Evolutionary conservation across 1,140 invertebrate genomes (phyloP).

Genomic region (Brachionus plicatilis): DNA sequence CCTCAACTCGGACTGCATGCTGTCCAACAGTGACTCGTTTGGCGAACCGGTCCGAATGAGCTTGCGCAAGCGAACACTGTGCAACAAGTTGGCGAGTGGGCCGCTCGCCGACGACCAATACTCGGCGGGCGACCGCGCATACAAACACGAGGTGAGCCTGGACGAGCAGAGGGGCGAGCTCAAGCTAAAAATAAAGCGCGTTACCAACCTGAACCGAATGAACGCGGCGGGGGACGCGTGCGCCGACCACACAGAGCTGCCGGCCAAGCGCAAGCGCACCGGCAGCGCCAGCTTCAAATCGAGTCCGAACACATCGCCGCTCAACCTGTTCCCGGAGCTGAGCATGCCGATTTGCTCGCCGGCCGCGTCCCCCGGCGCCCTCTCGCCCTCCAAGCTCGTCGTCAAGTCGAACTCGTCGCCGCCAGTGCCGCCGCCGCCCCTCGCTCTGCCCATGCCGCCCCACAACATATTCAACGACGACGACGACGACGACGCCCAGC

Average conservation of each 20-base stretch:
- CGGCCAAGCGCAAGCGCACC: neutral
- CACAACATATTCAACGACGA: conserved; percentile 33
- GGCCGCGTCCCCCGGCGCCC: neutral
- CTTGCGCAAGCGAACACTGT: neutral
- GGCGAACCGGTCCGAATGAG: neutral
- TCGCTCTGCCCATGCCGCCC: neutral
- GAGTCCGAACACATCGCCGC: neutral
- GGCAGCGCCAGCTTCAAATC: conserved; percentile 9
- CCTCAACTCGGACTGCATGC: neutral
- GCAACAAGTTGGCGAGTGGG: neutral
- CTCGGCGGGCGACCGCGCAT: neutral
- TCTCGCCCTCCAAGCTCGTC: neutral
- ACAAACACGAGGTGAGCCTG: neutral
- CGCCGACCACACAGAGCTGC: neutral
- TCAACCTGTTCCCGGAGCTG: neutral
- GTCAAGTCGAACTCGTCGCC: neutral
- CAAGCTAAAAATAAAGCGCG: conserved; percentile 29
- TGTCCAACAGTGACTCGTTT: neutral
- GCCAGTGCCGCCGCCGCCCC: neutral
- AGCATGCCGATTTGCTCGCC: neutral
- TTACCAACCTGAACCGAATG: neutral
- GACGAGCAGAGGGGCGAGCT: conserved; percentile 10
- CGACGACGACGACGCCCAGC: neutral
- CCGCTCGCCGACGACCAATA: neutral
- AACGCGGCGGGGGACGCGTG: neutral